phyloP scores from a whole-genome alignment of 2,888 invertebrate species.

The Polietes domitor region DNA sequence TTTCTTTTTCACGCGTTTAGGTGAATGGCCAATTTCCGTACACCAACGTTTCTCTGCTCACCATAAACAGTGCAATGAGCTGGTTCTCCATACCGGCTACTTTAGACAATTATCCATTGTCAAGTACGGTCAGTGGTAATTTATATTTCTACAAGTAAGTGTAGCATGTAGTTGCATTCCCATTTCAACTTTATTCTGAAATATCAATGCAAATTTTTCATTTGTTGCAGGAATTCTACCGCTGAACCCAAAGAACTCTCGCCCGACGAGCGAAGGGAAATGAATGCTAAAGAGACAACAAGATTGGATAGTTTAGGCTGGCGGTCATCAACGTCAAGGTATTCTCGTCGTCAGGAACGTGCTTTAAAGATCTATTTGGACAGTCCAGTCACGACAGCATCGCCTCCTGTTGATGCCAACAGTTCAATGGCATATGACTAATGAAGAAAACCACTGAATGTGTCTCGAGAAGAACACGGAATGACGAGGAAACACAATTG shows the following conservation, averaged over 20 bases:
- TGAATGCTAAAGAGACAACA: conserved; percentile 83
- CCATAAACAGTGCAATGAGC: conserved; percentile 83
- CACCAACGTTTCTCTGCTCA: conserved; percentile 84
- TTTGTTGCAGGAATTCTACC: conserved; percentile 83
- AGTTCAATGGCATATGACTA: conserved; percentile 57
- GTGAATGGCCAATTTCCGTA: conserved; percentile 83
- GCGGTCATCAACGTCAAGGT: conserved; percentile 79
- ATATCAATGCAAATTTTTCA: no score
- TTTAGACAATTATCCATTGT: conserved; percentile 83
- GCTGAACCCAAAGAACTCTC: conserved; percentile 84
- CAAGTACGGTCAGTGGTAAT: conserved; percentile 84
- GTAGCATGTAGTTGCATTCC: no score
- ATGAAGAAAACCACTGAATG: conserved; percentile 29
- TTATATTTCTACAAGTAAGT: conserved; percentile 86
- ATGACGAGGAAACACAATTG: neutral
- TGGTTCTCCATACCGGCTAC: conserved; percentile 84
- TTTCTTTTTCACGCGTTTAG: conserved; percentile 64
- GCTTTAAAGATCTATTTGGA: conserved; percentile 89
- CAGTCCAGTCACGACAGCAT: conserved; percentile 70
- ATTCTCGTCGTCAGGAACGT: conserved; percentile 86
- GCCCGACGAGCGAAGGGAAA: conserved; percentile 84
- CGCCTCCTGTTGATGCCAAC: conserved; percentile 53
- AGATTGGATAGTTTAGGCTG: conserved; percentile 81
- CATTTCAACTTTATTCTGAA: no score
- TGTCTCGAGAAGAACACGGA: neutral